phyloP scores from a whole-genome alignment of 1,140 invertebrate species.

The Antheraea mylitta region DNA sequence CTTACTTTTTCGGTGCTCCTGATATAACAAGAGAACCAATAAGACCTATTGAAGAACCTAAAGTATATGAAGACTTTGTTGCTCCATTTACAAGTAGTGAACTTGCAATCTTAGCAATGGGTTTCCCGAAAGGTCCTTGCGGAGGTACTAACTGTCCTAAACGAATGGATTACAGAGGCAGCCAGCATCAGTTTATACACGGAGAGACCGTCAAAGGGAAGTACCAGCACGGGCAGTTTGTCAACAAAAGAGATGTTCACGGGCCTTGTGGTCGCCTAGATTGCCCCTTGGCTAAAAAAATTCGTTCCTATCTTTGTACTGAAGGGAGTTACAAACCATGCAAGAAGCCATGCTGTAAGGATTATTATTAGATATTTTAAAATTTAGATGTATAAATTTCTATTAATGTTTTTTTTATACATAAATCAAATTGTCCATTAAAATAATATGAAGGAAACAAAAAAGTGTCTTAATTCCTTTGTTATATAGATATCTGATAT shows the following conservation, averaged over 20 bases:
- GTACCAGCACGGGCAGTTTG: conserved; percentile 65
- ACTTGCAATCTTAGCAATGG: conserved; percentile 66
- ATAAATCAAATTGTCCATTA: neutral
- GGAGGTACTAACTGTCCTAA: conserved; percentile 70
- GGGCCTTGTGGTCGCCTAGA: conserved; percentile 68
- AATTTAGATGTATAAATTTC: neutral
- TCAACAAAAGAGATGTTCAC: conserved; percentile 68
- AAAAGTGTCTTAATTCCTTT: too few relatives aligned
- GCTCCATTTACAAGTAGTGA: conserved; percentile 63
- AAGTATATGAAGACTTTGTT: conserved; percentile 59
- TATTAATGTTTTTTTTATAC: neutral
- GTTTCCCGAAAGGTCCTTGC: conserved; percentile 71
- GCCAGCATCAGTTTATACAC: conserved; percentile 66
- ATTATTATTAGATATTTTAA: conserved; percentile 50
- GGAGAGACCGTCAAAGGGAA: conserved; percentile 60
- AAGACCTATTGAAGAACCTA: conserved; percentile 46
- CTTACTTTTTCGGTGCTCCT: conserved; percentile 65
- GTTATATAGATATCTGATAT: too few relatives aligned
- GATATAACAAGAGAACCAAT: conserved; percentile 63
- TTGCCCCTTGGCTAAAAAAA: conserved; percentile 69
- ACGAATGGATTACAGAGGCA: conserved; percentile 66
- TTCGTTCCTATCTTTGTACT: conserved; percentile 52
- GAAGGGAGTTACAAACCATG: conserved; percentile 66
- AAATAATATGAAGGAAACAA: neutral
- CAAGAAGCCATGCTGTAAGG: conserved; percentile 59